Evolutionary conservation across 64 coral and sea anemone species (phyloP), one percentile per base, ranked within the genome.

Genomic region (Pocillopora verrucosa): DNA sequence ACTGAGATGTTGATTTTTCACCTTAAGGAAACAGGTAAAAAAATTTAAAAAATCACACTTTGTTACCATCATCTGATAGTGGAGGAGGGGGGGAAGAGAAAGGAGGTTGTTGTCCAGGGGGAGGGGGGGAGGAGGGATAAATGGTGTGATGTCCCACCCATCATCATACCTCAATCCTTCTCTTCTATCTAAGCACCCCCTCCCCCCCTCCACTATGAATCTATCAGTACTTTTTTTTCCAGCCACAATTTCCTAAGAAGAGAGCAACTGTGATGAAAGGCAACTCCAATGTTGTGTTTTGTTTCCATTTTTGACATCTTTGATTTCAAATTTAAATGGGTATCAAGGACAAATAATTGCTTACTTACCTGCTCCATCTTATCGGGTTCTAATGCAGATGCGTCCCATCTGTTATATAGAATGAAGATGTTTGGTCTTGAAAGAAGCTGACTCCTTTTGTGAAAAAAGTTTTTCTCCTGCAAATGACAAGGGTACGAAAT

Each of bases 381-480:
- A 68, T 92, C 97, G 25, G 94, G 93, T 89, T 99, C 97, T 0
- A 90, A 91, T 6, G 97, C 97, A 0, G 97, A 94, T 11, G 97
- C 97, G 95, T 99, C 97, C 97, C 97, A 99, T 75, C 97, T 82
- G 72, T 99, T 99, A 60, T 99, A 95, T 0, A 99, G 86, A 24
- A 99, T 99, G 74, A 99, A 99, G 35, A 99, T 99, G 60, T 99
- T 99, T 36, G 97, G 97, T 12, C 94, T 90, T 36, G 97, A 99
- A 10, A 99, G 59, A 17, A 89, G 95, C 83, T 99, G 93, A 36
- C 91, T 99, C 13, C 95, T 93, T 94, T 95, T 99, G 84, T 92
- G 94, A 72, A 99, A 99, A 74, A 99, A 99, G 41, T 99, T 99
- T 80, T 99, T 99, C 26, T 99, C 97, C 97, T 99, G 56, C 17